phyloP scores from a whole-genome alignment of 2,888 invertebrate species.

The Dastarcus helophoroides region DNA sequence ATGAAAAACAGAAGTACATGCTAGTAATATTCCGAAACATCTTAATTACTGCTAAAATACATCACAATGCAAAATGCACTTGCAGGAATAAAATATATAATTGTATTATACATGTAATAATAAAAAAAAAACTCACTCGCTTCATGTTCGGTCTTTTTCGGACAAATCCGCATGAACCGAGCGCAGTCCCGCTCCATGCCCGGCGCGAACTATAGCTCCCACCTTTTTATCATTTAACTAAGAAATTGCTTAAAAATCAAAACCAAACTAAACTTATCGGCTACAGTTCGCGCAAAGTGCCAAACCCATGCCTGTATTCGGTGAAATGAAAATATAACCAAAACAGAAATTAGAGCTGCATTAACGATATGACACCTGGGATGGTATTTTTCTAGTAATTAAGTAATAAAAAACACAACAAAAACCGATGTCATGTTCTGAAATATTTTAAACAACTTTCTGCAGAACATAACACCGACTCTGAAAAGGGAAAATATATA shows the following conservation, averaged over 20 bases:
- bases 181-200: constrained; percentile 30
- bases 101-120: constrained; percentile 40
- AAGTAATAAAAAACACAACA: constrained; percentile 32
- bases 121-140: constrained; percentile 33
- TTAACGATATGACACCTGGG: constrained; percentile 30
- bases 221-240: too few relatives aligned
- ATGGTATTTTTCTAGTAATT: constrained; percentile 27
- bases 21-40: constrained; percentile 34
- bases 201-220: constrained; percentile 16
- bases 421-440: constrained; percentile 5
- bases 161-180: constrained; percentile 30
- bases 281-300: constrained; percentile 24
- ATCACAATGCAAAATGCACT: constrained; percentile 68
- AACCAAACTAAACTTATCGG: constrained; percentile 16
- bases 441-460: constrained; percentile 7
- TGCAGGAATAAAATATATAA: constrained; percentile 72
- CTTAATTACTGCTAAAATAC: constrained; percentile 44
- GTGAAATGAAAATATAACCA: constrained; percentile 16
- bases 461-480: constrained; percentile 2
- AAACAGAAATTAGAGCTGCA: constrained; percentile 18
- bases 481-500: too few relatives aligned
- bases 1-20: constrained; percentile 35
- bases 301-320: constrained; percentile 28
- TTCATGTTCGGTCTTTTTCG: constrained; percentile 29
- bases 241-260: too few relatives aligned